Evolutionary conservation across 2,797 vertebrate genomes (phyloP), one percentile per base, ranked within the genome.

Genomic region (Sebastes alutus): DNA sequence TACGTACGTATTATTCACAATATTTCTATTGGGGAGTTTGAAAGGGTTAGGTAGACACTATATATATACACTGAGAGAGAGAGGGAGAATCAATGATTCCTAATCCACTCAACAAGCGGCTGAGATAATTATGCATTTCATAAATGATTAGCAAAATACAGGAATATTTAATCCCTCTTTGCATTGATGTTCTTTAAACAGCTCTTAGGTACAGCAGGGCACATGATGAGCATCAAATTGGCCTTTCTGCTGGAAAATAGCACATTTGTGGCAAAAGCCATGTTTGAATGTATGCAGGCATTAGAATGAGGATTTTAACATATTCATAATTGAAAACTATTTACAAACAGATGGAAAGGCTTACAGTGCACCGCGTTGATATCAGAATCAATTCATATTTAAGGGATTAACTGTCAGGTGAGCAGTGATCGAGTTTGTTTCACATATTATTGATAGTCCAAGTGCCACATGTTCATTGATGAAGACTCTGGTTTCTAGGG

Each of bases 61-160:
- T 92, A 93, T 92, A 93, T 93, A 93, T 78, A 81, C 78, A 90
- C 80, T 52, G 35, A 82, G 42, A 82, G 59, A 77, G 75, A 70
- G 71, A 77, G 63, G 71, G 87, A 85, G 80, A 90, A 92, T 93
- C 91, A 92, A 90, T 95, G 90, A 93, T 89, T 88, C 88, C 85
- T 96, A 96, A 96, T 96, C 95, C 95, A 91, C 87, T 94, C 93
- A 90, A 92, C 87, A 90, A 93, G 95, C 92, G 58, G 93, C 92
- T 91, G 92, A 92, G 93, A 96, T 96, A 96, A 96, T 96, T 95
- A 96, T 96, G 92, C 90, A 92, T 93, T 94, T 94, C 91, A 91
- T 93, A 94, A 94, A 96, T 96, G 93, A 96, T 96, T 95, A 94
- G 93, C 88, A 94, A 95, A 96, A 96, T 96, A 94, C 94, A 88